A percentile compares a stretch with the other conserved stretches of the same genome.
Conservation (phyloP, 2,113 vertebrate species). For the Scopus umbretta region DNA sequence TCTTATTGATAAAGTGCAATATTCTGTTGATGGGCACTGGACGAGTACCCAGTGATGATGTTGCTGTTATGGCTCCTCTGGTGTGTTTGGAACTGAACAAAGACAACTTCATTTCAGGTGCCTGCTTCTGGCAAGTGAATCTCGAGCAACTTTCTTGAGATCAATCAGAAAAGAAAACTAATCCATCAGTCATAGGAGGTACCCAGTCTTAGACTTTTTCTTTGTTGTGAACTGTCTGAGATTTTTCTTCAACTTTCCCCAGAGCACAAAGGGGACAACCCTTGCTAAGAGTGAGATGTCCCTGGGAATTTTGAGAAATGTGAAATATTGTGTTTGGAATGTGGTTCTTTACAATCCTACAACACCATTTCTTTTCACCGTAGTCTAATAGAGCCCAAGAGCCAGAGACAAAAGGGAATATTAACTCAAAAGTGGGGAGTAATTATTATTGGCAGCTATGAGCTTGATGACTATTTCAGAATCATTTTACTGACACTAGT, state of each 20-base stretch:
- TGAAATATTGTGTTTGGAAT: neutral
- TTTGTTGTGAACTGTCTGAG: neutral
- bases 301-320: neutral
- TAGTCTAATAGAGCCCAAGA: neutral
- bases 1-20: neutral
- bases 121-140: neutral
- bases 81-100: neutral
- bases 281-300: neutral
- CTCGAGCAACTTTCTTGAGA: neutral
- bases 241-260: neutral
- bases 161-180: neutral
- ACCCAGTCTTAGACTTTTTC: neutral
- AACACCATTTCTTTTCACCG: neutral
- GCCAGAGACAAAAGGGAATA: neutral
- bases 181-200: neutral
- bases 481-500: fast-evolving
- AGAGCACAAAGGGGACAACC: neutral
- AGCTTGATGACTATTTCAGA: neutral
- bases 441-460: neutral
- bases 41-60: neutral
- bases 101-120: neutral
- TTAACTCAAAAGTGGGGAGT: neutral
- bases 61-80: neutral
- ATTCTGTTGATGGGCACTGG: neutral
- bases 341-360: too few relatives aligned